A percentile compares a stretch with the other conserved stretches of the same genome.
Conservation (phyloP, 2,888 invertebrate species). For the Hypercompe scribonia region DNA sequence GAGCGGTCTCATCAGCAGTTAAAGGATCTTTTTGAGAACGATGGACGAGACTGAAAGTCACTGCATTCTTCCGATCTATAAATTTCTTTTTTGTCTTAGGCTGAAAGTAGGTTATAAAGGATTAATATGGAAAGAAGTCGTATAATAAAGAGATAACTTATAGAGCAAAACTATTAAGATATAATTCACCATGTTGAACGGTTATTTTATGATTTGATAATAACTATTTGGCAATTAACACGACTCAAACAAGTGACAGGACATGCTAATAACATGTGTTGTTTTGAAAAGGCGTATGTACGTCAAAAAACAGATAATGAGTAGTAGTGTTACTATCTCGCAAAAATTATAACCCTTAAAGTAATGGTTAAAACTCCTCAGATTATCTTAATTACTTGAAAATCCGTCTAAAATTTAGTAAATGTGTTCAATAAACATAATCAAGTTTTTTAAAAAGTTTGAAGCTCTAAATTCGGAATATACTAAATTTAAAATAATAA, state of each 20-base stretch:
- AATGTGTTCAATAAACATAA: no score
- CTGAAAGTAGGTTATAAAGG: constrained; percentile 72
- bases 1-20: constrained; percentile 94
- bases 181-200: constrained; percentile 63
- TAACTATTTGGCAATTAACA: constrained; percentile 22
- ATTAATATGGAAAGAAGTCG: constrained; percentile 11
- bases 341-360: no score
- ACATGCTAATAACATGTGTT: constrained; percentile 72
- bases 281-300: constrained; percentile 56
- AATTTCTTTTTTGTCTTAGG: constrained; percentile 92
- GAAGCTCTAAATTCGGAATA: no score
- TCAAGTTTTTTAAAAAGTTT: no score
- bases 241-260: constrained; percentile 18
- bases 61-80: constrained; percentile 96
- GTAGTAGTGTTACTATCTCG: not conserved
- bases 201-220: not conserved
- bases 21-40: constrained; percentile 98
- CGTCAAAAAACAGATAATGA: not conserved
- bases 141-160: not conserved
- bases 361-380: no score
- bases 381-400: no score
- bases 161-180: not conserved
- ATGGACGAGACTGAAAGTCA: constrained; percentile 97
- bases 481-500: no score
- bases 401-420: no score